Evolutionary conservation across 2,797 vertebrate genomes (phyloP), one percentile per base, ranked within the genome.

Genomic region (Diplodus sargus): DNA sequence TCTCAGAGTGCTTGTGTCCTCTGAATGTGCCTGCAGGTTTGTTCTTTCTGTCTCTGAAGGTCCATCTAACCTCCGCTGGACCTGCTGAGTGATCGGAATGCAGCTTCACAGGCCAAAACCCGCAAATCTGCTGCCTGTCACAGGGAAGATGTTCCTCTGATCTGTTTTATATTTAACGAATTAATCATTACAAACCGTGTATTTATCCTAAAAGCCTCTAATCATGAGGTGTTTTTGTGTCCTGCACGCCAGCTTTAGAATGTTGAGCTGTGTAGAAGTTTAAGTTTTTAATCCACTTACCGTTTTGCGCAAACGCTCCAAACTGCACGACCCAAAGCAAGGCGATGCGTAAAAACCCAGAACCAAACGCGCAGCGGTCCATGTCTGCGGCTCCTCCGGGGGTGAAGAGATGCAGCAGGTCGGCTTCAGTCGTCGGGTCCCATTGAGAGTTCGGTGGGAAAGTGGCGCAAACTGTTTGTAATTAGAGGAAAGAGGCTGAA

Each of bases 241-340:
- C 3, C 30, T 20, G 11, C 56, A 6, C 8, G 28, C 56, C 49
- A 59, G 66, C n/a, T 70, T 48, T 16, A 3, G 30, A 13, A 28
- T 2, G 9, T 22, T 54, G 14, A 53, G 64, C 15, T 16, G 1
- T 39, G 17, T 5, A 2, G 8, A 18, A 20, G n/a, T 48, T 57
- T 47, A 18, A 20, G n/a, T 48, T 57, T 47, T 2, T 6, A 12
- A 10, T 75, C 1, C 63, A 89, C 93, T 59, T 81, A 94, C 94
- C 94, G 0, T 87, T 72, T 63, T 94, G 92, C n/a, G 88, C 79
- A 0, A 76, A 30, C 43, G 80, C 75, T 54, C 74, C 76, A 0
- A 83, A 15, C 0, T 73, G 87, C 66, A 66, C 17, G 20, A 86
- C 0, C 66, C 85, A 88, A 57, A 93, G 72, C 84, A 93, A 34